These are phyloP conservation scores for Oryzias celebensis DNA, from an alignment of 2,113 vertebrate genomes.

Conservation along the genomic window DNA sequence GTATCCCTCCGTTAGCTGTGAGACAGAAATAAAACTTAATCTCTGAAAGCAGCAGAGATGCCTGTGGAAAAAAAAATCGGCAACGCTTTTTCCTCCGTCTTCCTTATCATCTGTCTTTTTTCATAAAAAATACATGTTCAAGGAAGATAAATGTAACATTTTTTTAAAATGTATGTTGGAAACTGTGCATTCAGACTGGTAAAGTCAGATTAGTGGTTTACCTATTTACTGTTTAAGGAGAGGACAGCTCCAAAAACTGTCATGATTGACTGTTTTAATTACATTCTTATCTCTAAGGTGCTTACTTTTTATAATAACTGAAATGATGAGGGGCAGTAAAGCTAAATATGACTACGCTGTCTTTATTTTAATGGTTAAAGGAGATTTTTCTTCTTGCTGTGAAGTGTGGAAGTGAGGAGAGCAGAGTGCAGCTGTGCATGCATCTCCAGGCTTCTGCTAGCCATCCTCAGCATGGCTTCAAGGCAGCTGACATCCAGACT, in stretches of 20 bases:
- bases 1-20: neutral
- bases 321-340: too few relatives aligned
- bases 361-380: too few relatives aligned
- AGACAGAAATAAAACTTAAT: neutral
- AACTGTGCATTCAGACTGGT: too few relatives aligned
- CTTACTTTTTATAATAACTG: too few relatives aligned
- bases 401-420: neutral
- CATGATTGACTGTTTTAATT: too few relatives aligned
- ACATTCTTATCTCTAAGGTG: too few relatives aligned
- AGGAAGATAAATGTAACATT: too few relatives aligned
- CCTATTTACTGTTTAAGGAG: too few relatives aligned
- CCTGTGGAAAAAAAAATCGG: neutral
- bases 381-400: neutral
- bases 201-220: too few relatives aligned
- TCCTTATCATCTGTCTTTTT: neutral
- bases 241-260: too few relatives aligned
- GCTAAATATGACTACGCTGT: too few relatives aligned
- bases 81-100: neutral
- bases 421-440: slow-evolving; percentile 7
- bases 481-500: slow-evolving; percentile 25
- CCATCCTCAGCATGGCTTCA: slow-evolving; percentile 11
- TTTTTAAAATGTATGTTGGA: too few relatives aligned
- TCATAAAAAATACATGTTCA: neutral
- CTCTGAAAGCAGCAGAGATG: neutral
- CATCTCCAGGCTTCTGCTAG: slow-evolving; percentile 19